Conservation (phyloP, 2,888 invertebrate species). For the Diarsia brunnea region DNA sequence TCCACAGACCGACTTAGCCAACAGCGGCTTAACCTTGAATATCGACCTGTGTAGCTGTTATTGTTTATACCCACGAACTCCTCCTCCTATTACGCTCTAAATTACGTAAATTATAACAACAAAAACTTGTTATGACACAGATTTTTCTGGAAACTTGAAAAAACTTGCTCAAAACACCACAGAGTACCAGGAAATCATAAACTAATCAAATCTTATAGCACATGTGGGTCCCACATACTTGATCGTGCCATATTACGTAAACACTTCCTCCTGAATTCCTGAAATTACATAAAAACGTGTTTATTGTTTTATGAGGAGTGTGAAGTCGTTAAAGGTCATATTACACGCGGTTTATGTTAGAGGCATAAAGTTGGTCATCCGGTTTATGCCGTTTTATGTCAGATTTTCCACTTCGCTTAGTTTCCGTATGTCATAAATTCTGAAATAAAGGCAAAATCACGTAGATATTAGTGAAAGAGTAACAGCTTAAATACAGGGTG, state of each 20-base stretch:
- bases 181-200: slow-evolving; percentile 35
- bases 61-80: background rate
- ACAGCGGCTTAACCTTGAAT: background rate
- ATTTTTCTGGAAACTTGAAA: background rate
- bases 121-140: background rate
- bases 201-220: slow-evolving; percentile 22
- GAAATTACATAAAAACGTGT: slow-evolving; percentile 37
- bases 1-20: background rate
- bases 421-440: background rate
- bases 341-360: slow-evolving; percentile 46
- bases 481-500: background rate
- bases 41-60: background rate
- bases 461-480: background rate
- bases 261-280: slow-evolving; percentile 35
- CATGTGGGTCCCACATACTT: slow-evolving; percentile 41
- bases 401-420: slow-evolving; percentile 6
- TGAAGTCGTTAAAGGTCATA: slow-evolving; percentile 25
- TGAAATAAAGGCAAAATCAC: background rate
- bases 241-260: slow-evolving; percentile 29
- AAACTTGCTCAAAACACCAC: background rate
- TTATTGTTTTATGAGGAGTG: slow-evolving; percentile 49
- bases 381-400: slow-evolving; percentile 23
- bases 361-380: slow-evolving; percentile 24
- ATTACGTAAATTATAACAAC: background rate
- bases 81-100: background rate